phyloP scores from a whole-genome alignment of 2,797 vertebrate species.

The Pempheris klunzingeri region DNA sequence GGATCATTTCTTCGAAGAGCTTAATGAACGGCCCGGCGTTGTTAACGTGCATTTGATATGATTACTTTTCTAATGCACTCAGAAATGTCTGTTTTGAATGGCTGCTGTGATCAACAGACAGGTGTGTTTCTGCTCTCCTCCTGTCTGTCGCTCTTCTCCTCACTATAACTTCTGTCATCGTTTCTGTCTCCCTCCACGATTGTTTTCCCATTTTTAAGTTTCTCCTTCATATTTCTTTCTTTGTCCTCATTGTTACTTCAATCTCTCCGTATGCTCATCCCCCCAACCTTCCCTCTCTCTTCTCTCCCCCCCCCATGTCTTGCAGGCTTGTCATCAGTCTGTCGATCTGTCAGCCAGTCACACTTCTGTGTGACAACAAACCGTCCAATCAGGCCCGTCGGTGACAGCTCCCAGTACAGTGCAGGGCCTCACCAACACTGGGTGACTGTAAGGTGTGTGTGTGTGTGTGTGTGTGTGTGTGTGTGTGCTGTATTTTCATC shows the following conservation, averaged over 20 bases:
- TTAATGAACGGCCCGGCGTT: slow-evolving; percentile 43
- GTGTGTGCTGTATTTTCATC: neutral
- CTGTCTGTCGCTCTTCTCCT: neutral
- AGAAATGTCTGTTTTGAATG: slow-evolving; percentile 43
- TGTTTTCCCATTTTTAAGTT: neutral
- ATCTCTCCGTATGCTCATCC: too few species aligned
- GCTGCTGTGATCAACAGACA: slow-evolving; percentile 48
- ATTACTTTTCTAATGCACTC: slow-evolving; percentile 56
- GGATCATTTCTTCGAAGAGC: slow-evolving; percentile 53
- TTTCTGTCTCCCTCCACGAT: neutral
- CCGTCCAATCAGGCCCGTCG: slow-evolving; percentile 32
- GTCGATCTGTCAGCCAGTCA: slow-evolving; percentile 56
- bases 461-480: slow-evolving; percentile 5
- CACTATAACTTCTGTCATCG: neutral
- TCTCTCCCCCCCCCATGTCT: slow-evolving; percentile 33
- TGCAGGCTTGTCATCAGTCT: slow-evolving; percentile 46
- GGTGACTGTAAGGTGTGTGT: slow-evolving; percentile 8
- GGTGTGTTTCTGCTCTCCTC: slow-evolving; percentile 30
- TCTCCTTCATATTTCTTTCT: neutral
- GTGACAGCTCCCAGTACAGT: slow-evolving; percentile 49
- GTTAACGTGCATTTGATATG: slow-evolving; percentile 66
- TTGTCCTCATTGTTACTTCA: neutral
- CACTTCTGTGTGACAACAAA: slow-evolving; percentile 40
- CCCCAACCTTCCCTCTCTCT: neutral
- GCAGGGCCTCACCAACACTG: slow-evolving; percentile 17